Percentiles rank a stretch among this genome's conserved stretches.
phyloP scores from a whole-genome alignment of 2,888 invertebrate species.

The Nemotelus pantherinus region DNA sequence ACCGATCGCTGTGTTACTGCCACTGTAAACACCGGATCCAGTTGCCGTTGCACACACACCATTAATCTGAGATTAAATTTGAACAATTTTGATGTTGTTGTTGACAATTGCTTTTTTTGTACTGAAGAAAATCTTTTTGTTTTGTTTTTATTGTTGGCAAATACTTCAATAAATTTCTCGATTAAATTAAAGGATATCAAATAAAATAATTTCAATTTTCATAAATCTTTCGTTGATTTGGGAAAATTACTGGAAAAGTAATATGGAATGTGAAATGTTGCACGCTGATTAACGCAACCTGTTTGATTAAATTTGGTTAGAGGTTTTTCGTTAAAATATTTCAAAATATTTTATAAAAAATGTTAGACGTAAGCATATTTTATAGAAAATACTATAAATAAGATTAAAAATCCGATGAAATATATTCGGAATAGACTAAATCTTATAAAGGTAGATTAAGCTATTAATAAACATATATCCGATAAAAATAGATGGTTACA shows the following conservation, averaged over 20 bases:
- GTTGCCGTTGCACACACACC: slow-evolving; percentile 53
- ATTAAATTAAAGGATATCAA: slow-evolving; percentile 8
- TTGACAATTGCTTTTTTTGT: slow-evolving; percentile 34
- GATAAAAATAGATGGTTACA: too few relatives aligned
- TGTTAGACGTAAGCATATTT: too few relatives aligned
- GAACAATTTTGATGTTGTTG: slow-evolving; percentile 49
- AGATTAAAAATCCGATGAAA: too few relatives aligned
- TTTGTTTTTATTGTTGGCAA: background rate
- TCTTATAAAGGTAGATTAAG: too few relatives aligned
- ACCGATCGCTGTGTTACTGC: slow-evolving; percentile 57
- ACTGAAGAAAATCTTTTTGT: background rate
- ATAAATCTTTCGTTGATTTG: background rate
- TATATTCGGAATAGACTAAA: too few relatives aligned
- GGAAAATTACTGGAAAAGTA: background rate
- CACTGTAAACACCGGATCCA: slow-evolving; percentile 54
- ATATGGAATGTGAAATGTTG: too few relatives aligned
- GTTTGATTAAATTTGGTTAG: too few relatives aligned
- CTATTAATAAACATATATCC: too few relatives aligned
- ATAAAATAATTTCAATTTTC: background rate
- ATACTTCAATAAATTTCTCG: background rate
- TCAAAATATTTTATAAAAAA: too few relatives aligned
- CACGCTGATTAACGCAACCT: too few relatives aligned
- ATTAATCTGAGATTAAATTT: slow-evolving; percentile 54
- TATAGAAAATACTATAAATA: too few relatives aligned
- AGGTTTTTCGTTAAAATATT: too few relatives aligned